Evolutionary conservation across 1,140 invertebrate genomes (phyloP), one percentile per base, ranked within the genome.

Genomic region (Onthophagus taurus): DNA sequence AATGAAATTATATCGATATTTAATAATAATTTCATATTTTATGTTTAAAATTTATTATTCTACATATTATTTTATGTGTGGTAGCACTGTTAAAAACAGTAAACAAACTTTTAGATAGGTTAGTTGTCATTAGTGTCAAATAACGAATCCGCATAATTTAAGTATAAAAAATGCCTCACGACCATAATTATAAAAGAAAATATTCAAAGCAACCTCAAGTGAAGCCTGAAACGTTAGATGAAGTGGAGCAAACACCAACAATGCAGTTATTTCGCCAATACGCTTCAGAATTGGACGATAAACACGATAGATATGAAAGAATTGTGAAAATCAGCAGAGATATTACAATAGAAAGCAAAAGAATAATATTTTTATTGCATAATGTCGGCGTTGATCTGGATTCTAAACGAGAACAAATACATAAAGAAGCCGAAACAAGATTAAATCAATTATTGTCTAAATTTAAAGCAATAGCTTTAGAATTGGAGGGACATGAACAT

Each of bases 301-400:
- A 84, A 51, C 83, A 94, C 58, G 89, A 95, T 63, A 76, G 84
- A 53, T 78, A 83, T 60, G 90, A 95, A 60, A 69, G 85, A 44
- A 74, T 95, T 9, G 75, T 91, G 0, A 93, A 92, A 68, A 63
- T 83, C 1, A 82, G 83, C 46, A 68, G 90, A 31, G 90, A 94
- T 62, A 78, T 93, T n/a, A 93, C 87, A 2, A 91, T 92, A 49
- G 87, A 92, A 58, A 89, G 88, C 54, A 95, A 95, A 61, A 71
- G 88, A 48, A 81, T 87, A 11, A 95, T 95, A 44, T 93, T 91
- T 61, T 65, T 87, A 12, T 65, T 95, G 9, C 89, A 94, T 57
- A 81, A 84, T 18, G 68, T 81, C 34, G 68, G 68, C 30, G 68
- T 53, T 17, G 59, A 64, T 45, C 53, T 60, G 61, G 75, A 79